Conservation (phyloP, 2,113 vertebrate species). For the Axis porcinus region DNA sequence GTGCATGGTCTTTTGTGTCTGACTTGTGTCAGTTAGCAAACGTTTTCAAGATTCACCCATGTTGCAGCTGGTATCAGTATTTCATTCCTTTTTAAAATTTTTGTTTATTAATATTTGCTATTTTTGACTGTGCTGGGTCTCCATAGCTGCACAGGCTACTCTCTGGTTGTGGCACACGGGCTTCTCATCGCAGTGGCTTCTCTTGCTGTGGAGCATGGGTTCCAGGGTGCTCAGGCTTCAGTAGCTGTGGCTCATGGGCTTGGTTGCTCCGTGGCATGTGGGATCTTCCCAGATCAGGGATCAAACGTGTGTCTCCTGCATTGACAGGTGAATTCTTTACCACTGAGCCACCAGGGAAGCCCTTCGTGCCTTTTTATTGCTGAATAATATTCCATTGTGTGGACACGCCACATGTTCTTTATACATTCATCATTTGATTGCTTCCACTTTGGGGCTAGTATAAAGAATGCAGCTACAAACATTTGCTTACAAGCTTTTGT, state of each 20-base stretch:
- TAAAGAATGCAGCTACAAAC: background rate
- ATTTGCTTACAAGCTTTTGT: background rate
- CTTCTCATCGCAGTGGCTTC: background rate
- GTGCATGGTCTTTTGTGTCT: background rate
- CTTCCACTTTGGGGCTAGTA: background rate
- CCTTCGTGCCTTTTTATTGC: background rate
- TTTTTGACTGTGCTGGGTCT: background rate
- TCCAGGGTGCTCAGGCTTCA: background rate
- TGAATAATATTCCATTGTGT: background rate
- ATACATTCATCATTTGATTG: background rate
- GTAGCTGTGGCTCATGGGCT: background rate
- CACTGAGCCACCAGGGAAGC: background rate
- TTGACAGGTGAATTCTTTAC: background rate
- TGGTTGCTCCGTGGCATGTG: background rate
- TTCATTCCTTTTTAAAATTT: background rate
- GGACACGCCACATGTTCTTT: background rate
- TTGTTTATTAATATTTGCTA: background rate
- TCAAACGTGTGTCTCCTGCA: background rate
- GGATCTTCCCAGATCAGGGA: background rate
- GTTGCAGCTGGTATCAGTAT: too few relatives aligned
- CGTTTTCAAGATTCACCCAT: background rate
- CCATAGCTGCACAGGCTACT: background rate
- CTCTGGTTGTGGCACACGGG: fast-evolving
- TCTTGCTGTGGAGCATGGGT: background rate
- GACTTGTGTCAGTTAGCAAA: background rate